Base-by-base conservation (phyloP, 2,113 vertebrate genomes). In the Andinoacara biseriatus region DNA sequence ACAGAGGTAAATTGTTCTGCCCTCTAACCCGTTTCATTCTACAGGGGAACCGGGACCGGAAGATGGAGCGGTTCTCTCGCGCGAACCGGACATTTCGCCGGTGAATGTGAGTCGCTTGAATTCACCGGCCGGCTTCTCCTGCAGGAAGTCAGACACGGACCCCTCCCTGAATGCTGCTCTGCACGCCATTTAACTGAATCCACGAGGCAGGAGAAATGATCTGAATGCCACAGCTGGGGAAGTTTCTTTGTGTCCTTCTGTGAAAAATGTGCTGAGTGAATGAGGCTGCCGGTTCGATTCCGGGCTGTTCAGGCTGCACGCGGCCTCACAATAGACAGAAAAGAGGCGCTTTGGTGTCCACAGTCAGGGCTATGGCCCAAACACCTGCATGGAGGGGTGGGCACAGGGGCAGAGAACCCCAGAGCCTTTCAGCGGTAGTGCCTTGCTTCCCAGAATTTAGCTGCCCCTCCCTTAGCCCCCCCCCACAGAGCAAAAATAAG, bases 1-100 rank as follows among this genome's bases (percentile, higher is more conserved):
- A 92, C 89, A 2, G 93, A 96, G 96, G 96, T 96, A 93, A 94
- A 5, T 24, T 81, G 17, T 38, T 8, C 17, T 24, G 40, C 3
- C 5, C 0, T 57, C 8, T 20, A 1, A 22, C n/a, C 14, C 10
- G 0, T 0, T 40, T 20, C 3, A 6, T 43, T 62, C 17, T 46
- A 40, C 31, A 1, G 1, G 52, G 24, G 4, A 65, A 22, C 2
- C 56, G 0, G 33, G 2, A 5, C 1, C 18, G 2, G 0, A 0
- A 2, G 43, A 9, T 61, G 2, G 40, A 5, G 26, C 38, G 10
- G 57, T 4, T 60, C 5, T 22, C 29, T 4, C 40, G 26, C n/a
- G 17, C 20, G 5, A 6, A 33, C 20, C 24, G 69, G 63, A 22
- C 74, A 5, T 38, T 38, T 31, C 59, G 10, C 33, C 20, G 76